These are phyloP conservation scores for Samia ricini DNA, from an alignment of 1,140 invertebrate species.

Conservation along the genomic window DNA sequence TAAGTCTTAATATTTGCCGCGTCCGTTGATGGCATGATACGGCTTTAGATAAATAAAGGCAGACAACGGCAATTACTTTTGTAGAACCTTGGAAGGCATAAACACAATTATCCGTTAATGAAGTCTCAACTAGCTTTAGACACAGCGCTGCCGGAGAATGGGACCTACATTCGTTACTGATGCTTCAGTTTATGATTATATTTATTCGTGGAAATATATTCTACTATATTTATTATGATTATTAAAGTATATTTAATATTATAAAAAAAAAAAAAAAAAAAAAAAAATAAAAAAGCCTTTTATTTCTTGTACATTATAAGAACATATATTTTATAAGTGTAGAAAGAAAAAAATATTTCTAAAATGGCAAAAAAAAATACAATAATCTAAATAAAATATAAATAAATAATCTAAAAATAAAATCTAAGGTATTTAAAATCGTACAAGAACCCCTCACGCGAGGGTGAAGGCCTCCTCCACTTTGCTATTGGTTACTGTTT, in stretches of 20 bases:
- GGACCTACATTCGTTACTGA: background rate
- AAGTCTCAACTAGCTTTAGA: background rate
- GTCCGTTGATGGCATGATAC: background rate
- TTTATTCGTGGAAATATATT: background rate
- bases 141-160: background rate
- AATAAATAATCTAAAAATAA: too few relatives aligned
- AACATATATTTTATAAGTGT: too few relatives aligned
- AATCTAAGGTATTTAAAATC: too few relatives aligned
- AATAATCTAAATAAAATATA: too few relatives aligned
- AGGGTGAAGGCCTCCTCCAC: too few relatives aligned
- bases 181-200: background rate
- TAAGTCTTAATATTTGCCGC: background rate
- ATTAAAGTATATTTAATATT: background rate
- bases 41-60: background rate
- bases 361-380: too few relatives aligned
- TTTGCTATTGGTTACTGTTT: too few relatives aligned
- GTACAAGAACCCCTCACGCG: too few relatives aligned
- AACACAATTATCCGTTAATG: background rate
- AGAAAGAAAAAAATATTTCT: too few relatives aligned
- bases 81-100: background rate
- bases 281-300: too few relatives aligned
- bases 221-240: background rate
- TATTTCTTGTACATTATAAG: too few relatives aligned
- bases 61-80: background rate
- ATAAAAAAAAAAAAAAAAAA: background rate